Evolutionary conservation across 2,888 invertebrate species (phyloP).

Genomic region (Cerastis rubricosa): DNA sequence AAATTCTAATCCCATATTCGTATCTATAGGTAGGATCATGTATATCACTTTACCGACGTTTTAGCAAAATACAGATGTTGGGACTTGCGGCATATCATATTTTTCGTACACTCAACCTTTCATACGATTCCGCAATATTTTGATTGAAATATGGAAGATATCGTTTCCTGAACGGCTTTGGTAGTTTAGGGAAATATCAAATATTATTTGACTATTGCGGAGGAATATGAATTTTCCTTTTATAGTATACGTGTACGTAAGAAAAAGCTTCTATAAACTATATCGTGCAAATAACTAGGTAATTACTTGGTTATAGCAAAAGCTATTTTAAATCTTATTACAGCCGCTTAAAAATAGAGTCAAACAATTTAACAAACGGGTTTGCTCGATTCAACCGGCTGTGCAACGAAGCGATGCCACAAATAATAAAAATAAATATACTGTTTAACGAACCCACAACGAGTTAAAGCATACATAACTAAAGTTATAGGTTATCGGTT

Average conservation of each 20-base stretch:
- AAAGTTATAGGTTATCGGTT: slow-evolving; percentile 61
- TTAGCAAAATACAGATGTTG: slow-evolving; percentile 41
- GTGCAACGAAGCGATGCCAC: slow-evolving; percentile 44
- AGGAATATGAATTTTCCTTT: slow-evolving; percentile 1
- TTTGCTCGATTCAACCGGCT: slow-evolving; percentile 35
- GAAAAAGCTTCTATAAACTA: background rate
- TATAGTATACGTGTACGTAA: background rate
- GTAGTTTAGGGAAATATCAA: slow-evolving; percentile 30
- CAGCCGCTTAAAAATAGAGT: slow-evolving; percentile 27
- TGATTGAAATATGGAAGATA: slow-evolving; percentile 63
- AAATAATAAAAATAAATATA: slow-evolving; percentile 46
- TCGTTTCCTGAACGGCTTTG: slow-evolving; percentile 29
- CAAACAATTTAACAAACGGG: slow-evolving; percentile 41
- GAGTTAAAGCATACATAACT: slow-evolving; percentile 39
- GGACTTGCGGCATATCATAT: slow-evolving; percentile 36
- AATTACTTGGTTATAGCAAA: background rate
- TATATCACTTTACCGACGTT: slow-evolving; percentile 24
- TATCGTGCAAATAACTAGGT: background rate
- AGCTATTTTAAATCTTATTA: background rate
- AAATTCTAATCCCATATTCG: slow-evolving; percentile 51
- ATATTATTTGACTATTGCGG: slow-evolving; percentile 25
- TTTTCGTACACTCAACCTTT: slow-evolving; percentile 46
- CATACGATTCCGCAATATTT: slow-evolving; percentile 58
- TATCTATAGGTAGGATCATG: slow-evolving; percentile 26
- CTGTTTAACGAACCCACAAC: slow-evolving; percentile 52